Conservation (phyloP, 2,797 vertebrate genomes). For the Semotilus atromaculatus region DNA sequence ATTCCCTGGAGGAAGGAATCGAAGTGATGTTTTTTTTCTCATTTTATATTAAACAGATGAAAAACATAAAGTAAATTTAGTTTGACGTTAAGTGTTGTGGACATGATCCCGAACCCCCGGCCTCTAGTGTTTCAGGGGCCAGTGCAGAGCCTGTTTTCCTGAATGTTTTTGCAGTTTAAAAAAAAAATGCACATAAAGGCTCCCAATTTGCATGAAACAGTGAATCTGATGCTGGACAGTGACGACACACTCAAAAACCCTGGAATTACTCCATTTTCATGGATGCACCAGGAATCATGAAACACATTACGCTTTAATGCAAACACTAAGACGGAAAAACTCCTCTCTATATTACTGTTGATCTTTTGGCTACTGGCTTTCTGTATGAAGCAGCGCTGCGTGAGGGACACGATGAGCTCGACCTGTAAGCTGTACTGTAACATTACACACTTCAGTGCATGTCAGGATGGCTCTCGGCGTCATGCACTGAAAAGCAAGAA, state of each 20-base stretch:
- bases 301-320: constrained; percentile 56
- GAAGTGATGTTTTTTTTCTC: neutral
- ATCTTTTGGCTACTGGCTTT: neutral
- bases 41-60: neutral
- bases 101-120: neutral
- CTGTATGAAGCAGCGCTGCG: neutral
- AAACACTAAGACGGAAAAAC: constrained; percentile 24
- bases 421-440: neutral
- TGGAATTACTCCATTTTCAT: too few relatives aligned
- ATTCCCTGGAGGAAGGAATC: constrained; percentile 18
- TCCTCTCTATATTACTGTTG: constrained; percentile 25
- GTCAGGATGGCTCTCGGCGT: constrained; percentile 30
- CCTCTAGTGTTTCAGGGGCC: neutral
- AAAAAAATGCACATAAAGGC: neutral
- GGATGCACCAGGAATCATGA: too few relatives aligned
- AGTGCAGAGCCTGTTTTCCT: neutral
- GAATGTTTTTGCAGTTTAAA: neutral
- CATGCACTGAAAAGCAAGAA: constrained; percentile 31
- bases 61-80: neutral
- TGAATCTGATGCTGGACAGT: neutral
- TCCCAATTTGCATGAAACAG: neutral
- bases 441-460: constrained; percentile 17
- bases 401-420: neutral
- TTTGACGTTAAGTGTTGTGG: neutral
- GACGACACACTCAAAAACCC: too few relatives aligned